Percentiles rank a stretch among this genome's conserved stretches.
These are phyloP conservation scores for Megastigmus dorsalis DNA, from an alignment of 2,888 invertebrate genomes.

Conservation along the genomic window DNA sequence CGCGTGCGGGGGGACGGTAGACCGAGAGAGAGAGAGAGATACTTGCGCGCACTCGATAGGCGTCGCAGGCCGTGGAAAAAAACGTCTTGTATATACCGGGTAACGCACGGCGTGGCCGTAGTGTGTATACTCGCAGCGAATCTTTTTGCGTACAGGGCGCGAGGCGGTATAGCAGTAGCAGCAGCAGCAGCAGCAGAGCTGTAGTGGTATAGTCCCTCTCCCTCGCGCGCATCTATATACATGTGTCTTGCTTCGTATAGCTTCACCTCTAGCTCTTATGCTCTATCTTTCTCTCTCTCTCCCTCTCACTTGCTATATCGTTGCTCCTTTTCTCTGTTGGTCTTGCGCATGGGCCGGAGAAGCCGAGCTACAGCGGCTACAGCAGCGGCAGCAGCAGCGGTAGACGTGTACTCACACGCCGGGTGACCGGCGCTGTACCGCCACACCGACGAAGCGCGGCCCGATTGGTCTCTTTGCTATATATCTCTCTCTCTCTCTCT, in stretches of 20 bases:
- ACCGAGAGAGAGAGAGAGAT: conserved; percentile 6
- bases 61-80: conserved; percentile 26
- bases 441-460: too few species aligned
- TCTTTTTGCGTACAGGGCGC: not conserved
- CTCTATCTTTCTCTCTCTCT: conserved; percentile 2
- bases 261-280: not conserved
- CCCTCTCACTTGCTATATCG: not conserved
- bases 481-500: not conserved
- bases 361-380: conserved; percentile 34
- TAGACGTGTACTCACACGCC: not conserved
- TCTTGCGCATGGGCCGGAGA: conserved; percentile 36
- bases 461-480: conserved; percentile 32
- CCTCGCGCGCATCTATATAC: too few species aligned
- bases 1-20: not conserved
- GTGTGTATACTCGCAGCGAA: not conserved
- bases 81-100: too few species aligned
- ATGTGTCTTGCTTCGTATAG: too few species aligned
- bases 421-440: too few species aligned
- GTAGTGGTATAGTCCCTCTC: too few species aligned
- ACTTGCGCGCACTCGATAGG: conserved; percentile 27
- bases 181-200: too few species aligned
- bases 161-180: not conserved
- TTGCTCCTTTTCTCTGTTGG: conserved; percentile 21
- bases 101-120: too few species aligned
- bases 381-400: too few species aligned